Conservation (phyloP, 2,888 invertebrate species). For the Acleris emargana region DNA sequence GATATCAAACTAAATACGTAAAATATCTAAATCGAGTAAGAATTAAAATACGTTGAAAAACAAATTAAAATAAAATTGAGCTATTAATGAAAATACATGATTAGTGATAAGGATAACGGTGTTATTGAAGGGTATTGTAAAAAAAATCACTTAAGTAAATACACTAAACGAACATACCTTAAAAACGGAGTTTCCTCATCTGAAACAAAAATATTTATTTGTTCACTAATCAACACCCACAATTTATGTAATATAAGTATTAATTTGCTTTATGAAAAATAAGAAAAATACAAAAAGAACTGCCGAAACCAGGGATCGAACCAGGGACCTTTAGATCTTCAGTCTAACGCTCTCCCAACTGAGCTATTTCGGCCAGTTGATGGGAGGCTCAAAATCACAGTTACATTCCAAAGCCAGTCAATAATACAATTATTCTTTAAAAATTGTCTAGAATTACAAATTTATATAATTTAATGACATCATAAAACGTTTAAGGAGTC, state of each 20-base stretch:
- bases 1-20: not conserved
- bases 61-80: too few species aligned
- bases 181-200: conserved; percentile 45
- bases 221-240: not conserved
- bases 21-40: not conserved
- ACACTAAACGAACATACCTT: conserved; percentile 45
- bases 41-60: too few species aligned
- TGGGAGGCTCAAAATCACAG: conserved; percentile 33
- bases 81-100: too few species aligned
- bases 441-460: not conserved
- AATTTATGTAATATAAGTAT: not conserved
- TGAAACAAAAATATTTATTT: conserved; percentile 47
- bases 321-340: conserved; percentile 89
- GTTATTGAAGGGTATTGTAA: too few species aligned
- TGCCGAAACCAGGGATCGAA: conserved; percentile 89
- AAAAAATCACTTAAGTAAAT: too few species aligned
- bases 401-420: conserved; percentile 26
- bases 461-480: too few species aligned
- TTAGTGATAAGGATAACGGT: too few species aligned
- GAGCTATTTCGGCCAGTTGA: conserved; percentile 84
- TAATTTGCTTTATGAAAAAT: not conserved
- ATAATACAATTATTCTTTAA: not conserved
- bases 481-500: too few species aligned
- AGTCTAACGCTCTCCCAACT: conserved; percentile 87
- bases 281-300: conserved; percentile 48